Evolutionary conservation across 2,888 invertebrate genomes (phyloP), one percentile per base, ranked within the genome.

Genomic region (Acrocyrtus sp.): DNA sequence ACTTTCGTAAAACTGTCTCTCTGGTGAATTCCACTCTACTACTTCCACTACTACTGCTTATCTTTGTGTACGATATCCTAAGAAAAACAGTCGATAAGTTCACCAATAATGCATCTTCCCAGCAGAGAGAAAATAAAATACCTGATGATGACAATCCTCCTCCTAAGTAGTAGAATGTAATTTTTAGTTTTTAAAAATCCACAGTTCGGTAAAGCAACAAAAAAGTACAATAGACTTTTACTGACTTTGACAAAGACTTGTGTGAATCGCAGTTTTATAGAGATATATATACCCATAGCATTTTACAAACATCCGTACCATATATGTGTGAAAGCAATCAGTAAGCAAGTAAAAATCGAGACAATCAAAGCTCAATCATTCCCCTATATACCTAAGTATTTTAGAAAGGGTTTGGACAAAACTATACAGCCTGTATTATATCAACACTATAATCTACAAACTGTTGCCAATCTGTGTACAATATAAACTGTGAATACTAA

Each of bases 401-500:
- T 10, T 39, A 6, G 8, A 10, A 39, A 39, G 12, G 39, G 8
- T 15, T 10, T 15, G 39, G 39, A 6, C 6, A 39, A 39, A 10
- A 39, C 8, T 39, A 21, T 21, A 19, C 21, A 48, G 4, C 4
- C 3, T 48, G 21, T 47, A 10, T 6, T 41, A n/a, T 19, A 17
- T 56, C n/a, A 17, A 58, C 19, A 34, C 10, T 61, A 53, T 62
- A 62, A 26, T 41, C 50, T 24, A 26, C 17, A 51, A 51, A 3
- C 41, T 56, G 62, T 50, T 56, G 19, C 17, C 48, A 43, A 56
- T 69, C 50, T 17, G 39, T 69, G 69, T 69, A 69, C 69, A 69
- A 69, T 69, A 43, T 69, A 69, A 56, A 69, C 69, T 69, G 69
- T 69, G 62, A 69, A 69, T 61, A 66, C 26, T 58, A 54, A 48